Base-by-base conservation (phyloP, 2,888 invertebrate species). In the Drosophila affinis region DNA sequence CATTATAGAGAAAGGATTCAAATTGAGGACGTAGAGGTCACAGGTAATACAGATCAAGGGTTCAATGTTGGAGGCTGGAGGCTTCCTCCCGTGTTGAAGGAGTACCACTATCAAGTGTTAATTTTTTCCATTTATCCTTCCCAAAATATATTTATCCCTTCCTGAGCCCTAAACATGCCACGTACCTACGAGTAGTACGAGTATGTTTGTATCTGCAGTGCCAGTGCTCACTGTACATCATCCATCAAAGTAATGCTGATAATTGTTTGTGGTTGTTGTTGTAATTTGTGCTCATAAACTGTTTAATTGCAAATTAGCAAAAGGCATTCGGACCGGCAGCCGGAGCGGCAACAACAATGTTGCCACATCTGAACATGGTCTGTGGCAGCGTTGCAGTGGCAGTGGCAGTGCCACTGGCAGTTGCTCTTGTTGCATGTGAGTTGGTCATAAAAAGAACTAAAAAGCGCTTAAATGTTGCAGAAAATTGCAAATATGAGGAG, bases 231-330 rank as follows among this genome's bases (percentile, higher is more conserved):
- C 65, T 51, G 55, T 34, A 62, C 21, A 51, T 18, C 24, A 57
- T 44, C 45, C 69, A 55, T 74, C 48, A 74, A 58, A 46, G 67
- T 74, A 65, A 54, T 65, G 57, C 57, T 65, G 56, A 74, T 62
- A 73, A 64, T 69, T 76, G 44, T 51, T n/a, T 65, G 63, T 52
- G 55, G 48, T 56, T 71, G 72, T 77, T 76, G 67, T 75, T 79
- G 79, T 69, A 75, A 81, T 81, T 85, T 88, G 87, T 80, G 89
- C 77, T 77, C 89, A 82, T 89, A 87, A 86, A 86, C 86, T 86
- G 86, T 86, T 89, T 86, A 89, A 86, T 86, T 86, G 88, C 88
- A 87, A 89, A 86, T 86, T 86, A 87, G 86, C 78, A 77, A 57
- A 67, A 62, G 48, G 72, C 73, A 67, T 58, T 67, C 69, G 68